phyloP scores from a whole-genome alignment of 2,888 invertebrate species.

The Sarcophaga subvicina region DNA sequence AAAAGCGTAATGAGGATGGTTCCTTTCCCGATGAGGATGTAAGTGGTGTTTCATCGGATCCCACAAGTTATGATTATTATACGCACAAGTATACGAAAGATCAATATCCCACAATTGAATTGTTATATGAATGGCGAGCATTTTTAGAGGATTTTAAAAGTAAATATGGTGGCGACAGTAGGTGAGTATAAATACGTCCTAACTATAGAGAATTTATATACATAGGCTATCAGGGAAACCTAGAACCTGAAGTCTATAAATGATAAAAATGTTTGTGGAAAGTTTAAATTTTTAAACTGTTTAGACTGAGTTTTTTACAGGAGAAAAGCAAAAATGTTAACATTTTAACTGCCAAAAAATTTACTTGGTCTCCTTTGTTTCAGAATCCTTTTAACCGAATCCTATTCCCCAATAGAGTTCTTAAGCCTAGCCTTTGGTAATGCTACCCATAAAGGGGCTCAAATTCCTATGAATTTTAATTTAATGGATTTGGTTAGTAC shows the following conservation, averaged over 20 bases:
- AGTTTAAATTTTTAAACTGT: too few relatives aligned
- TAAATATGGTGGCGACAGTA: constrained; percentile 72
- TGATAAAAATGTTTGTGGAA: too few relatives aligned
- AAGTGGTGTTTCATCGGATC: constrained; percentile 81
- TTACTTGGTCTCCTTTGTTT: neutral
- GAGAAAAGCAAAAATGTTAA: too few relatives aligned
- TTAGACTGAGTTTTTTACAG: too few relatives aligned
- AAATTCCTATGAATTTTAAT: constrained; percentile 87
- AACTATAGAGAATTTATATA: neutral
- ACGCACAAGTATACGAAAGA: constrained; percentile 86
- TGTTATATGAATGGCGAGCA: constrained; percentile 84
- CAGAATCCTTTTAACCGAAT: constrained; percentile 81
- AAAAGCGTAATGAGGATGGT: constrained; percentile 78
- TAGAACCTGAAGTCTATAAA: too few relatives aligned
- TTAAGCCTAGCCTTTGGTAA: constrained; percentile 85
- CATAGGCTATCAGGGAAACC: too few relatives aligned
- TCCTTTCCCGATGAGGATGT: constrained; percentile 82
- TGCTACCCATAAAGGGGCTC: constrained; percentile 82
- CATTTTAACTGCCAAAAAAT: too few relatives aligned
- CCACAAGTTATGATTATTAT: constrained; percentile 84
- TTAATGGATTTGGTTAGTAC: constrained; percentile 83
- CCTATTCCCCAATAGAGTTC: constrained; percentile 83
- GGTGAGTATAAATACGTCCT: neutral
- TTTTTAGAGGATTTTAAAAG: constrained; percentile 82
- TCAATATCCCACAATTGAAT: constrained; percentile 83